These are phyloP conservation scores for Aspidiotus destructor DNA, from an alignment of 2,888 invertebrate genomes.

Conservation along the genomic window DNA sequence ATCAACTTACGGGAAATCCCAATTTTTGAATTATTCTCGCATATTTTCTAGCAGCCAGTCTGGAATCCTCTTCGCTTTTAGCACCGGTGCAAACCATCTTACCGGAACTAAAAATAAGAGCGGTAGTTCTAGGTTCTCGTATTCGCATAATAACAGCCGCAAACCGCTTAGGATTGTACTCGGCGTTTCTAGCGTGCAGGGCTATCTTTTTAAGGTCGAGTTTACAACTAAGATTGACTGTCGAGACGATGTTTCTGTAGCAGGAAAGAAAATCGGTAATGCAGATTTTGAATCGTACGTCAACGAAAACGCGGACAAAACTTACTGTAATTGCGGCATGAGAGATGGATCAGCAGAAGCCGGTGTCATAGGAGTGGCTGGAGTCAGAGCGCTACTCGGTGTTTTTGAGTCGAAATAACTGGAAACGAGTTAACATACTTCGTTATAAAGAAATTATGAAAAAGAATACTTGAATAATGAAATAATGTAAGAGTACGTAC, in stretches of 20 bases:
- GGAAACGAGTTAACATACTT: no score
- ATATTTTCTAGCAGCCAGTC: constrained; percentile 69
- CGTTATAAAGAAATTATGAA: background rate
- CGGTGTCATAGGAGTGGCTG: constrained; percentile 81
- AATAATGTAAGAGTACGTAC: constrained; percentile 5
- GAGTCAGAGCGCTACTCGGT: constrained; percentile 40
- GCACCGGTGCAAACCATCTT: constrained; percentile 85
- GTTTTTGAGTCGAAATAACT: constrained; percentile 21
- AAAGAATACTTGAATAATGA: background rate
- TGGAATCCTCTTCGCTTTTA: constrained; percentile 69
- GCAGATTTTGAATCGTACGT: background rate
- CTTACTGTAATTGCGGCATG: constrained; percentile 82
- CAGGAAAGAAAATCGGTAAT: constrained; percentile 19
- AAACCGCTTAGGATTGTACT: constrained; percentile 98
- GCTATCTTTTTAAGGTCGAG: constrained; percentile 95
- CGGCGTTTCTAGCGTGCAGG: constrained; percentile 93
- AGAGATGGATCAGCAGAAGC: constrained; percentile 85
- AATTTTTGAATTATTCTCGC: constrained; percentile 72
- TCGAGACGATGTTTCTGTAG: constrained; percentile 89
- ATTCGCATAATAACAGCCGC: constrained; percentile 96
- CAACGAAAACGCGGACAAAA: constrained; percentile 36
- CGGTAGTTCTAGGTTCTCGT: constrained; percentile 76
- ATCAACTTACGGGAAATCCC: constrained; percentile 54
- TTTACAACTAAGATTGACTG: constrained; percentile 90
- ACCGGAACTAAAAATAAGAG: constrained; percentile 71